Evolutionary conservation across 2,113 vertebrate species (phyloP), one percentile per base, ranked within the genome.

Genomic region (Gallinago paraguaiae): DNA sequence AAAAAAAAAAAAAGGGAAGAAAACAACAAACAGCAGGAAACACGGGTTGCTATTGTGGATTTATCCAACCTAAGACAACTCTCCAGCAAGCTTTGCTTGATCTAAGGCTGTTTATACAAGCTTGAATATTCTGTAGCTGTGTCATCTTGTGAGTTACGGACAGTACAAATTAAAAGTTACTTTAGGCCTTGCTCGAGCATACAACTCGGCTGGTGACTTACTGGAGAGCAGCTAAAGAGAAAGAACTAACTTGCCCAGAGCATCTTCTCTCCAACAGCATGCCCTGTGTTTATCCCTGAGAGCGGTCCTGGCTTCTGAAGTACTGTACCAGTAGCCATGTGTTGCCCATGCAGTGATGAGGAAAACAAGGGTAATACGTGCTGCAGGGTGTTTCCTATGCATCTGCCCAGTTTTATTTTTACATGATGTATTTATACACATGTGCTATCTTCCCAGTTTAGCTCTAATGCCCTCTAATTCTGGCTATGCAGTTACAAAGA

Each of bases 371-470:
- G 59, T 97, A 96, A 95, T 92, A n/a, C 8, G 3, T 72, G 95
- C 96, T 97, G 78, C 88, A 46, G 97, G 96, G 89, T 94, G 69
- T 97, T 95, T 92, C 82, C 92, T 95, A 30, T 87, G 82, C 93
- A 93, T 96, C 93, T 97, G 95, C 80, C 86, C n/a, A 35, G 86
- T 94, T 97, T 97, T 97, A 95, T 96, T 97, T 97, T 96, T 96
- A 82, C 67, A 77, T 48, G 43, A 35, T 94, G 2, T 91, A 91
- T 97, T 97, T 96, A 87, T 92, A 89, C 76, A 87, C 83, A 84
- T 23, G 72, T 97, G 92, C 51, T 83, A n/a, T 93, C 81, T 95
- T 74, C 90, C 61, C 63, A 94, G 82, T 91, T 96, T 96, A 96
- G 88, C 43, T 92, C 43, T 95, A 83, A 94, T 94, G 87, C 39